These are phyloP conservation scores for Erythrolamprus reginae DNA, from an alignment of 2,113 vertebrate genomes.

Conservation along the genomic window DNA sequence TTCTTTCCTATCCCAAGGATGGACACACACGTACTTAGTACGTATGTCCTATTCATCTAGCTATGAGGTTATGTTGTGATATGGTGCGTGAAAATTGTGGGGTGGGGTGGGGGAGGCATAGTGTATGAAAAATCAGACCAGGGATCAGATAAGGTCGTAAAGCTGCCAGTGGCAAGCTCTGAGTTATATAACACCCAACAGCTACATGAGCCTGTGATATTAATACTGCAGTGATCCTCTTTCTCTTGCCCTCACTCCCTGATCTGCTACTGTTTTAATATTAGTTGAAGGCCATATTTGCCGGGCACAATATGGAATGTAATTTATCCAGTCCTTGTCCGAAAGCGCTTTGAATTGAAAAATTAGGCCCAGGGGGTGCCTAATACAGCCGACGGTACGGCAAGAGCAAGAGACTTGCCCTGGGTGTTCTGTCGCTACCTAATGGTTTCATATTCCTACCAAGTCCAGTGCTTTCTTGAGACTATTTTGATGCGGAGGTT, in stretches of 20 bases:
- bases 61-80: neutral
- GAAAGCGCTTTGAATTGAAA: neutral
- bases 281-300: slow-evolving; percentile 1
- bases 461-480: neutral
- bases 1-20: neutral
- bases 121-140: neutral
- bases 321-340: neutral
- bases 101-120: accelerated
- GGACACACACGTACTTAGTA: neutral
- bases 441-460: slow-evolving; percentile 6
- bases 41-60: neutral
- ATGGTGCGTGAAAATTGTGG: neutral
- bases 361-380: slow-evolving; percentile 10
- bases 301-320: neutral
- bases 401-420: neutral
- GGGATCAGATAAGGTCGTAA: neutral
- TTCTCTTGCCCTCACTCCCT: neutral
- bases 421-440: neutral
- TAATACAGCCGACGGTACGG: neutral
- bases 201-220: neutral
- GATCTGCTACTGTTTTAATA: neutral
- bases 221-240: neutral
- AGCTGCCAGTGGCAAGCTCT: neutral
- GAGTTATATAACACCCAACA: neutral
- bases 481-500: slow-evolving; percentile 3